Evolutionary conservation across 2,888 invertebrate species (phyloP), one percentile per base, ranked within the genome.

Genomic region (Andrena camellia): DNA sequence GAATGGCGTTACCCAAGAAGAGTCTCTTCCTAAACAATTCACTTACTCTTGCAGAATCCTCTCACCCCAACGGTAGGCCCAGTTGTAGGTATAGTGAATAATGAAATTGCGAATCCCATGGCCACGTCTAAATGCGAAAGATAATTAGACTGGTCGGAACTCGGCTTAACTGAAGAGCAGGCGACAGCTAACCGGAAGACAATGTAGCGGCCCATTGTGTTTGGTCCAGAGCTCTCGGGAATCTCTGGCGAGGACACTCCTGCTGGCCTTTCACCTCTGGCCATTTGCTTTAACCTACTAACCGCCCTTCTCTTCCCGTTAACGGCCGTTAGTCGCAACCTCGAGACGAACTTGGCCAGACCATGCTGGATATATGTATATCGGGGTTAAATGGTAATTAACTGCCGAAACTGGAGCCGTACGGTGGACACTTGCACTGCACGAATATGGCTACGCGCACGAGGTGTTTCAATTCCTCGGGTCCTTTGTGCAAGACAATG

Each of bases 121-220:
- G 6, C 29, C 48, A n/a, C 42, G 33, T 57, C 35, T 71, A 71
- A 77, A 78, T 33, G 64, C 50, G 29, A 33, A 52, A 64, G 72
- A 57, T 78, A 84, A 79, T 80, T 81, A 79, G 66, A 69, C 74
- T 48, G 76, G 72, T 64, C 69, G 83, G 74, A 80, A 73, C 80
- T 77, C 67, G 78, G 63, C n/a, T 71, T 77, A 80, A 84, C 71
- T 73, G 76, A 80, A 80, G 77, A 80, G 77, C 77, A 70, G 77
- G 59, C 70, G 70, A 77, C 77, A 69, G 71, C 76, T 76, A 83
- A 84, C 76, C 79, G 77, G 33, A 66, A 84, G 83, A 78, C 81
- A 74, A 64, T 29, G 69, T 67, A 31, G 20, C 48, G 62, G 68
- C 10, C 69, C 66, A 81, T 78, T 81, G 73, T 78, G 26, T 42